phyloP scores from a whole-genome alignment of 2,797 vertebrate species.

The Gymnodraco acuticeps region DNA sequence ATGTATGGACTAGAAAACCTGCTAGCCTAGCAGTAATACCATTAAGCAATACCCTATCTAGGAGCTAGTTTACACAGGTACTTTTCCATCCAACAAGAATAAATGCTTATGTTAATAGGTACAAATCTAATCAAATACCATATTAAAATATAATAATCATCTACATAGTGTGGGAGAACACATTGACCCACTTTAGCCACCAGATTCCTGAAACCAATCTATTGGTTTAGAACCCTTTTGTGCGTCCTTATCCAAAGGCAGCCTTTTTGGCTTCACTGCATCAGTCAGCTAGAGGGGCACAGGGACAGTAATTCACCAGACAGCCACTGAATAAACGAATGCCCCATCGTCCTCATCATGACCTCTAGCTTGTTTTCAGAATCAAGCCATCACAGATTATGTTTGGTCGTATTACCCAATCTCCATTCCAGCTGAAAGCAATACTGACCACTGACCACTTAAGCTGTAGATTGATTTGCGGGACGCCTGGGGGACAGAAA shows the following conservation, averaged over 20 bases:
- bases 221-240: conserved; percentile 12
- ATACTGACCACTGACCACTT: conserved; percentile 66
- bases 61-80: background rate
- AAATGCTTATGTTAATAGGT: background rate
- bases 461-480: conserved; percentile 62
- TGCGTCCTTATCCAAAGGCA: conserved; percentile 18
- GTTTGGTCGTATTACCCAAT: conserved; percentile 49
- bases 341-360: conserved; percentile 51
- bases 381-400: conserved; percentile 57
- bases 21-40: background rate
- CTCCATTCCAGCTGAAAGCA: conserved; percentile 44
- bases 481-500: conserved; percentile 41
- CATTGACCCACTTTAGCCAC: background rate
- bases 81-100: background rate
- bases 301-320: conserved; percentile 42
- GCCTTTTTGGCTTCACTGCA: conserved; percentile 12
- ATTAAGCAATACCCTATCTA: background rate
- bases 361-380: conserved; percentile 63
- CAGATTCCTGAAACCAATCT: conserved; percentile 1
- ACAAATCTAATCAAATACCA: background rate
- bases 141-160: background rate
- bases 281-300: conserved; percentile 20
- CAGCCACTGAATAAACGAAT: conserved; percentile 45
- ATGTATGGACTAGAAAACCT: no score
- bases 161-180: no score